Conservation (phyloP, 2,888 invertebrate genomes). For the Drosophila peninsularis region DNA sequence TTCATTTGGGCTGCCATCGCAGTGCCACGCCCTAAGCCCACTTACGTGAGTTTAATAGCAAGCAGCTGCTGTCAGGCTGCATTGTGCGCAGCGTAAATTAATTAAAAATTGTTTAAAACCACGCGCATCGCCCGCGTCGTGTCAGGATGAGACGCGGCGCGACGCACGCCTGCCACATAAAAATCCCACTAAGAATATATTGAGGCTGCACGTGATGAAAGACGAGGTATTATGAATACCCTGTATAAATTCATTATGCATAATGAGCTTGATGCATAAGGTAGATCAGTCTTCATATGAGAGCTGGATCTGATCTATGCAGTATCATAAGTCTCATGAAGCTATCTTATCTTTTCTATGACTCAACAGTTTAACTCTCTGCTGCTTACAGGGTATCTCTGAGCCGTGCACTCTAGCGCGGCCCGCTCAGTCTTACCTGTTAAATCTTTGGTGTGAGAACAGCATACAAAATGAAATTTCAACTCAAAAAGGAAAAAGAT, state of each 20-base stretch:
- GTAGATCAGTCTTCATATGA: too few species aligned
- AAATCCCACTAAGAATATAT: slow-evolving; percentile 42
- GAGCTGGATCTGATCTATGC: too few species aligned
- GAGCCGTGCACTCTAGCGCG: neutral
- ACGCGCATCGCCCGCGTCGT: slow-evolving; percentile 1
- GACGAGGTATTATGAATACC: neutral
- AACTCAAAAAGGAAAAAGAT: neutral
- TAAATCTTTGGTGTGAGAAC: too few species aligned
- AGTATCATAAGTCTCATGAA: too few species aligned
- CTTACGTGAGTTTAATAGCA: slow-evolving; percentile 70
- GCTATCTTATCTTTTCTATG: too few species aligned
- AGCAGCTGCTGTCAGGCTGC: slow-evolving; percentile 67
- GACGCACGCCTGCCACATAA: neutral
- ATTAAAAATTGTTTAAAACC: slow-evolving; percentile 69
- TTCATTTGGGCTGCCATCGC: slow-evolving; percentile 36
- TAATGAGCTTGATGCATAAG: too few species aligned
- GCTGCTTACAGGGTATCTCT: slow-evolving; percentile 1
- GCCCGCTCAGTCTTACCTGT: neutral
- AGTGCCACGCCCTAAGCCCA: slow-evolving; percentile 24
- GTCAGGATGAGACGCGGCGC: neutral
- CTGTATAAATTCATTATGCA: neutral
- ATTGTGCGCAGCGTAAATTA: slow-evolving; percentile 64
- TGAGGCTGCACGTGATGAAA: neutral
- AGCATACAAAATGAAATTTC: neutral
- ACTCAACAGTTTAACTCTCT: too few species aligned